Evolutionary conservation across 2,113 vertebrate genomes (phyloP).

Genomic region (Athene cunicularia): DNA sequence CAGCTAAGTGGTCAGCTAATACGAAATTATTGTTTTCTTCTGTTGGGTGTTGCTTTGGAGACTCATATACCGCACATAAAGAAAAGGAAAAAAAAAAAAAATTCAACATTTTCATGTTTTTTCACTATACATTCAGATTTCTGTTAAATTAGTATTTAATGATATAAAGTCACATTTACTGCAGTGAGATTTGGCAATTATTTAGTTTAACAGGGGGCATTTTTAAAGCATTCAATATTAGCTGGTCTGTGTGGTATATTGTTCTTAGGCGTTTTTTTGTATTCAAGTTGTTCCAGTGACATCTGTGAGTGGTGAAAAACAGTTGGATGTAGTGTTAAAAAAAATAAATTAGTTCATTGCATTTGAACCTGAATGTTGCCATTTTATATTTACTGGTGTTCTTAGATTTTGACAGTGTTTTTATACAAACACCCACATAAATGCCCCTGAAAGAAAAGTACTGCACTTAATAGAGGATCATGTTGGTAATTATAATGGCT

Average conservation of each 20-base stretch:
- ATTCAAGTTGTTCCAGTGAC: slow-evolving; percentile 27
- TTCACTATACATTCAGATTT: neutral
- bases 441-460: slow-evolving; percentile 40
- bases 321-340: slow-evolving; percentile 43
- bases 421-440: slow-evolving; percentile 54
- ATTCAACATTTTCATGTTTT: neutral
- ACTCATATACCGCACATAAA: neutral
- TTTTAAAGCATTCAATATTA: slow-evolving; percentile 43
- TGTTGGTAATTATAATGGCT: slow-evolving; percentile 34
- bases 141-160: slow-evolving; percentile 28
- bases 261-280: slow-evolving; percentile 3
- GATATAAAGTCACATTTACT: slow-evolving; percentile 17
- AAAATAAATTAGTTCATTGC: slow-evolving; percentile 66
- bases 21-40: neutral
- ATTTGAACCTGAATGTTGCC: slow-evolving; percentile 43
- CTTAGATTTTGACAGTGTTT: slow-evolving; percentile 54
- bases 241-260: neutral
- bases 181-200: neutral
- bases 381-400: slow-evolving; percentile 44
- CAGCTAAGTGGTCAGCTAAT: neutral
- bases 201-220: slow-evolving; percentile 42
- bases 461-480: slow-evolving; percentile 21
- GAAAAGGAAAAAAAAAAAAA: neutral
- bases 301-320: slow-evolving; percentile 39
- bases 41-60: neutral